Conservation (phyloP, 1,140 invertebrate genomes). For the Zaprionus ornatus region DNA sequence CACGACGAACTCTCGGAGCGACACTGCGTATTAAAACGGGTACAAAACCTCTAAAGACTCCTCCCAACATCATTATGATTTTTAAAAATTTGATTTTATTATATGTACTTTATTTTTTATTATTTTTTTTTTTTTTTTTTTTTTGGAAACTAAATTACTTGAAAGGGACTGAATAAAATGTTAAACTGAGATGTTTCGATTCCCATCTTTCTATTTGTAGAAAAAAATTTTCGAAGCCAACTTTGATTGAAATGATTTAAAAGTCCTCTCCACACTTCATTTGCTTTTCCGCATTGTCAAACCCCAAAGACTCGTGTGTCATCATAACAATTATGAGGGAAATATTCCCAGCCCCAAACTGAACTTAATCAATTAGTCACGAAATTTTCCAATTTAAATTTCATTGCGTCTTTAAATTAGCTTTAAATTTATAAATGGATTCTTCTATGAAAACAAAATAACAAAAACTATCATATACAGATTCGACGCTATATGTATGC, state of each 20-base stretch:
- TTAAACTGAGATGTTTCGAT: background rate
- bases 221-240: background rate
- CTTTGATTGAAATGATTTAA: background rate
- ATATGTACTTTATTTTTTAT: no score
- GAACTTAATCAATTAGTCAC: slow-evolving; percentile 49
- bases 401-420: slow-evolving; percentile 36
- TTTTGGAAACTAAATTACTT: no score
- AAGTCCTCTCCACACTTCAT: background rate
- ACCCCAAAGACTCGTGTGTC: background rate
- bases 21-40: background rate
- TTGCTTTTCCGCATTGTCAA: background rate
- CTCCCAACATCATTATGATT: background rate
- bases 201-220: background rate
- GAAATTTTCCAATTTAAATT: slow-evolving; percentile 52
- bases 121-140: no score
- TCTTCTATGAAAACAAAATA: slow-evolving; percentile 1
- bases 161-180: no score
- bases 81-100: background rate
- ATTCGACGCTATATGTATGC: background rate
- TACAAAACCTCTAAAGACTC: background rate
- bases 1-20: background rate
- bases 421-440: slow-evolving; percentile 26
- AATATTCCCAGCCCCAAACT: background rate
- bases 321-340: background rate
- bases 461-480: slow-evolving; percentile 7